These are phyloP conservation scores for Heliconius hortense DNA, from an alignment of 2,888 invertebrate genomes.

Conservation along the genomic window DNA sequence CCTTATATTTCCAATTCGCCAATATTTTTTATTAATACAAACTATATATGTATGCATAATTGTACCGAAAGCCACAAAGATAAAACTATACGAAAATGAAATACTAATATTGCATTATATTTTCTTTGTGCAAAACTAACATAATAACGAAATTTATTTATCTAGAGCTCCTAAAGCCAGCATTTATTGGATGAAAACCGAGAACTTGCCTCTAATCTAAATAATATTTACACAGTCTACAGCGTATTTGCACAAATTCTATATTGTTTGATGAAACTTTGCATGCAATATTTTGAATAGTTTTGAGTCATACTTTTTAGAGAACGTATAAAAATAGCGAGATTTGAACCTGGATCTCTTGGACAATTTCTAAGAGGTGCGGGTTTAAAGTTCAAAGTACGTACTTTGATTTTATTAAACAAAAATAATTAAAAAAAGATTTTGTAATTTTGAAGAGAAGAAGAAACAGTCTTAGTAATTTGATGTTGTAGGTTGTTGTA, in stretches of 20 bases:
- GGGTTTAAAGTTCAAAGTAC: too few relatives aligned
- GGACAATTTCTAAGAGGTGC: too few relatives aligned
- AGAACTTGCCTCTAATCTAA: constrained; percentile 23
- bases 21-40: too few relatives aligned
- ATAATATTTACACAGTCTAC: constrained; percentile 22
- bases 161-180: constrained; percentile 11
- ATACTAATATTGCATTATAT: constrained; percentile 1
- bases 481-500: too few relatives aligned
- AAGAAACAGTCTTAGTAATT: too few relatives aligned
- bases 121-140: constrained; percentile 17
- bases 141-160: constrained; percentile 27
- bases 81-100: neutral
- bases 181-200: constrained; percentile 28
- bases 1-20: too few relatives aligned
- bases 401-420: too few relatives aligned
- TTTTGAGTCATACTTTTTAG: neutral
- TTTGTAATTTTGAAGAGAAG: too few relatives aligned
- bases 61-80: neutral
- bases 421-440: too few relatives aligned
- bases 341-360: too few relatives aligned
- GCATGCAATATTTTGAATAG: neutral
- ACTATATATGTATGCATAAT: neutral
- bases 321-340: neutral
- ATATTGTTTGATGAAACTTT: constrained; percentile 12
- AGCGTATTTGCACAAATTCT: constrained; percentile 15